A percentile compares a stretch with the other conserved stretches of the same genome.
Evolutionary conservation across 2,888 invertebrate genomes (phyloP).

Genomic region (Caenorhabditis auriculariae): DNA sequence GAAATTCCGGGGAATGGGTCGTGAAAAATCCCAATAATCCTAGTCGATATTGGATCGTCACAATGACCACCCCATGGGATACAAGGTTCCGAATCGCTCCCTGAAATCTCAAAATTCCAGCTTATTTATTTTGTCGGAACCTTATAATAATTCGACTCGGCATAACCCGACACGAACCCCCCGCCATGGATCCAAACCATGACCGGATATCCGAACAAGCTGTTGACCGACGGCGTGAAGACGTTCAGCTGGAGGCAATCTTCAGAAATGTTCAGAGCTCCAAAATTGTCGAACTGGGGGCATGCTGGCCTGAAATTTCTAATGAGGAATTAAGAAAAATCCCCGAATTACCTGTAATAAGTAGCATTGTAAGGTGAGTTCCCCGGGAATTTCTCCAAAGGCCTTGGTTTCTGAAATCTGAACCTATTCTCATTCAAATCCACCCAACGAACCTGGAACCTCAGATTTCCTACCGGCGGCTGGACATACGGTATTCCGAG

Average conservation of each 20-base stretch:
- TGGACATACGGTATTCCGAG: constrained; percentile 8
- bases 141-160: constrained; percentile 1
- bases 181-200: constrained; percentile 10
- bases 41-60: too few species aligned
- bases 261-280: not conserved
- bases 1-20: constrained; percentile 14
- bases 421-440: not conserved
- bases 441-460: constrained; percentile 2
- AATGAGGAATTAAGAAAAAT: not conserved
- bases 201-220: not conserved
- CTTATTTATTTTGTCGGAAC: too few species aligned
- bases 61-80: constrained; percentile 15
- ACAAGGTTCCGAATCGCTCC: constrained; percentile 16
- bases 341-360: constrained; percentile 1
- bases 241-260: constrained; percentile 11
- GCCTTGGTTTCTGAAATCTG: not conserved
- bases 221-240: constrained; percentile 3
- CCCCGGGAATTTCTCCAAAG: not conserved
- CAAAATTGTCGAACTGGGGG: not conserved
- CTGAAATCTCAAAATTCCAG: too few species aligned
- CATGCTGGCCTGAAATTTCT: constrained; percentile 4
- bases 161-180: not conserved
- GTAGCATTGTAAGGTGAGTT: constrained; percentile 2
- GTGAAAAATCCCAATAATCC: constrained; percentile 25
- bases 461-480: constrained; percentile 3